phyloP scores from a whole-genome alignment of 2,888 invertebrate species.

The Folsomia manolachei region DNA sequence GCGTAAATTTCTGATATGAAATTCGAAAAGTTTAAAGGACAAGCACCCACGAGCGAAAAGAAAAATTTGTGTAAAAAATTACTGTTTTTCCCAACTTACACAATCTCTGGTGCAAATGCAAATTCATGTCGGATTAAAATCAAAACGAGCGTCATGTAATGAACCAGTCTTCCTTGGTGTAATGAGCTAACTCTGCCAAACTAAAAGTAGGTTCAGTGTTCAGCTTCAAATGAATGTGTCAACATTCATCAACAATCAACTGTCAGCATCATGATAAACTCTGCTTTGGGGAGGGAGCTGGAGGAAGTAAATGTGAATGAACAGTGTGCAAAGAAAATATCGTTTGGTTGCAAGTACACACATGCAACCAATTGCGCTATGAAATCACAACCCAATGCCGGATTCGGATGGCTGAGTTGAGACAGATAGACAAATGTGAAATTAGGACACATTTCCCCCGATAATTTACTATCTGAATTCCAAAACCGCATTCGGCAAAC shows the following conservation, averaged over 20 bases:
- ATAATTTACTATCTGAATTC: neutral
- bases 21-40: too few species aligned
- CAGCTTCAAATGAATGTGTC: neutral
- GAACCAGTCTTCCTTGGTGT: neutral
- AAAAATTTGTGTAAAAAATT: too few species aligned
- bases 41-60: too few species aligned
- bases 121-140: neutral
- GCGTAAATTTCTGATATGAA: too few species aligned
- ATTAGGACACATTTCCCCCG: neutral
- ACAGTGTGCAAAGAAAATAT: too few species aligned
- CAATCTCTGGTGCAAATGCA: neutral
- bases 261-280: neutral
- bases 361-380: too few species aligned
- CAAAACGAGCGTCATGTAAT: neutral
- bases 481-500: neutral
- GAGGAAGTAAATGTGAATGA: too few species aligned
- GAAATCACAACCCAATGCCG: neutral
- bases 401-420: too few species aligned
- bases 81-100: too few species aligned
- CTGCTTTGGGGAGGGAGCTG: neutral
- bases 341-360: too few species aligned
- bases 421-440: neutral
- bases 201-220: too few species aligned
- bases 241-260: neutral
- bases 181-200: too few species aligned